Percentiles rank a stretch among this genome's conserved stretches.
Conservation (phyloP, 2,888 invertebrate species). For the Drosophila falleni region DNA sequence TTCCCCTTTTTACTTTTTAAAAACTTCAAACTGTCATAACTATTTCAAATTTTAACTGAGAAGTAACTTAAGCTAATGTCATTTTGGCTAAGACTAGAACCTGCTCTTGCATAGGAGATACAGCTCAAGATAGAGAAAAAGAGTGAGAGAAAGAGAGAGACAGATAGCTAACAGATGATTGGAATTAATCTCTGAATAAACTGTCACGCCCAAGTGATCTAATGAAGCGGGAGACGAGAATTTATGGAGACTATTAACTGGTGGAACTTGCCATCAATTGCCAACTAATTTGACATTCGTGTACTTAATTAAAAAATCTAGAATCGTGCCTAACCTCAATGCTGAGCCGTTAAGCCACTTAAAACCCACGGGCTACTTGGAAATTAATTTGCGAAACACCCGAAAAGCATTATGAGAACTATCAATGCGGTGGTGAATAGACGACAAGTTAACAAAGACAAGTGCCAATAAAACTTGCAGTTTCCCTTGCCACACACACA, state of each 20-base stretch:
- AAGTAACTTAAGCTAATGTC: too few relatives aligned
- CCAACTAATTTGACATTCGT: constrained; percentile 70
- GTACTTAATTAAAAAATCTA: constrained; percentile 66
- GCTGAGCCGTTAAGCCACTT: constrained; percentile 77
- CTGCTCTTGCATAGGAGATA: not conserved
- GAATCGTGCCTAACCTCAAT: constrained; percentile 35
- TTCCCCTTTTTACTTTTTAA: too few relatives aligned
- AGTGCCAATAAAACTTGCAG: constrained; percentile 52
- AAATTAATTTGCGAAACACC: constrained; percentile 71
- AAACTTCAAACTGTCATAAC: too few relatives aligned
- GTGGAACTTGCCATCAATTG: constrained; percentile 51
- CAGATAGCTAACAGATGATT: constrained; percentile 18
- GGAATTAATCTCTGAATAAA: not conserved
- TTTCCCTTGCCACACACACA: not conserved
- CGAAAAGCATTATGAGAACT: constrained; percentile 42
- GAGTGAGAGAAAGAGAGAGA: not conserved
- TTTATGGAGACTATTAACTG: constrained; percentile 7
- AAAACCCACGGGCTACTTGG: constrained; percentile 56
- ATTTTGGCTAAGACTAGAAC: not conserved
- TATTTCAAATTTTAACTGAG: too few relatives aligned
- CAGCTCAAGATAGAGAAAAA: not conserved
- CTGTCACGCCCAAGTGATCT: constrained; percentile 16
- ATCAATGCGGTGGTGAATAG: not conserved
- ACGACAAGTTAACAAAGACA: constrained; percentile 25
- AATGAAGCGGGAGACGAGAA: not conserved